A percentile compares a stretch with the other conserved stretches of the same genome.
These are phyloP conservation scores for Tolypeutes matacus DNA, from an alignment of 2,797 vertebrate species.

Conservation along the genomic window DNA sequence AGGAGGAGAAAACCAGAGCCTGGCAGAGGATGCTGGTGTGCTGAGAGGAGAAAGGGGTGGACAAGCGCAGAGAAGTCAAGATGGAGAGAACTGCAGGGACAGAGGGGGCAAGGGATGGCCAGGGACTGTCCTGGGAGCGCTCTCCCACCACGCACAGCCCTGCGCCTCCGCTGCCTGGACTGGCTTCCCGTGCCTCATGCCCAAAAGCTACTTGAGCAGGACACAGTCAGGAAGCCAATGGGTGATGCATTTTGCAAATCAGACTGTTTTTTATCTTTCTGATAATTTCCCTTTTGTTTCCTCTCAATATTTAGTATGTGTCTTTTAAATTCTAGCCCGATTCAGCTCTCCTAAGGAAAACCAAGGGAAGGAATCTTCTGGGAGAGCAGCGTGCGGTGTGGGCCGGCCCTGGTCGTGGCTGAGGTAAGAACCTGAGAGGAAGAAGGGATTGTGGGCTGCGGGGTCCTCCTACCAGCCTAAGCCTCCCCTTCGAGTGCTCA, in stretches of 20 bases:
- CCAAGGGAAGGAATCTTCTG: not conserved
- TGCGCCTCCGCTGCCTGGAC: not conserved
- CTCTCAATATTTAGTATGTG: not conserved
- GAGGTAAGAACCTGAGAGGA: not conserved
- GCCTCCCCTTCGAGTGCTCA: not conserved
- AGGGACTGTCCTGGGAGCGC: not conserved
- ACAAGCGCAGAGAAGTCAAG: not conserved
- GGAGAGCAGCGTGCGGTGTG: too few relatives aligned
- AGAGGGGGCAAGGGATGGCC: too few relatives aligned
- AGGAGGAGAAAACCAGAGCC: not conserved
- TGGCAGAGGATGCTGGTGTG: not conserved
- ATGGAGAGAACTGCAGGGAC: not conserved
- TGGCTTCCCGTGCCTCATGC: not conserved
- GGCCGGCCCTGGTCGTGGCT: not conserved
- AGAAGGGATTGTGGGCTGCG: fast-evolving
- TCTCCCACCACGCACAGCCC: not conserved
- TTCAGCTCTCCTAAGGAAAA: not conserved
- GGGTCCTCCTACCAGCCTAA: fast-evolving
- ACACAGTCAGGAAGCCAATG: too few relatives aligned
- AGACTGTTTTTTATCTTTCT: not conserved
- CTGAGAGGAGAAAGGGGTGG: not conserved
- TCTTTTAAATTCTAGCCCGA: not conserved
- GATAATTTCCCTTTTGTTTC: not conserved
- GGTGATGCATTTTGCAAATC: not conserved
- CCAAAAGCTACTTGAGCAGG: not conserved